phyloP scores from a whole-genome alignment of 2,888 invertebrate genomes.

The Lochmaea capreae region DNA sequence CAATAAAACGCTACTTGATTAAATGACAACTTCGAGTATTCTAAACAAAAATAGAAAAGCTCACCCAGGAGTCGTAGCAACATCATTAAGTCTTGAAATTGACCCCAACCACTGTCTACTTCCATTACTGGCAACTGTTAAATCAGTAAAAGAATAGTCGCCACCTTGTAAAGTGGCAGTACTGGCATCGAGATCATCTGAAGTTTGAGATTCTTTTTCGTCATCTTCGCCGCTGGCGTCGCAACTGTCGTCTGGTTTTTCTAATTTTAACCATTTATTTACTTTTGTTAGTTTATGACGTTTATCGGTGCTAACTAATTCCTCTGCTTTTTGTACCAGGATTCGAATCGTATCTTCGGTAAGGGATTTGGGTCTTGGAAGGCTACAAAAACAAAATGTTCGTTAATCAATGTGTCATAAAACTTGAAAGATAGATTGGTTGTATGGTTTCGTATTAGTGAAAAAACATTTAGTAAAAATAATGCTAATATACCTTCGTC shows the following conservation, averaged over 20 bases:
- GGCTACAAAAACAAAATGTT: conserved; percentile 19
- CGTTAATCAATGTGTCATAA: neutral
- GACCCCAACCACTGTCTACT: conserved; percentile 81
- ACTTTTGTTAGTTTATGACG: conserved; percentile 72
- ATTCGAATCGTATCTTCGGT: conserved; percentile 66
- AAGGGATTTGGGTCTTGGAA: conserved; percentile 56
- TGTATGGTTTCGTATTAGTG: neutral
- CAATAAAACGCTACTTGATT: neutral
- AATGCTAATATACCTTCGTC: conserved; percentile 14
- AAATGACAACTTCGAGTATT: neutral
- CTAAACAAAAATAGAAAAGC: conserved; percentile 17
- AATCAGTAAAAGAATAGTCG: conserved; percentile 58
- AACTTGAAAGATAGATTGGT: neutral
- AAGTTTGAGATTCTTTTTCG: conserved; percentile 79
- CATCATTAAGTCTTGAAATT: conserved; percentile 77
- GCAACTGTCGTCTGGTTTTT: conserved; percentile 79
- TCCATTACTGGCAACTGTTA: conserved; percentile 56
- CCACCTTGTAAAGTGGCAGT: conserved; percentile 73
- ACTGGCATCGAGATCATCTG: conserved; percentile 83
- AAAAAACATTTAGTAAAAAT: neutral
- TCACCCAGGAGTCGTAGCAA: conserved; percentile 57
- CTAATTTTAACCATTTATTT: conserved; percentile 77
- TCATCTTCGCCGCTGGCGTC: conserved; percentile 93
- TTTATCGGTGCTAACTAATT: conserved; percentile 73
- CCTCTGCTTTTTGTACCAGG: conserved; percentile 84